Evolutionary conservation across 1,140 invertebrate species (phyloP), one percentile per base, ranked within the genome.

Genomic region (Bombus fervidus): DNA sequence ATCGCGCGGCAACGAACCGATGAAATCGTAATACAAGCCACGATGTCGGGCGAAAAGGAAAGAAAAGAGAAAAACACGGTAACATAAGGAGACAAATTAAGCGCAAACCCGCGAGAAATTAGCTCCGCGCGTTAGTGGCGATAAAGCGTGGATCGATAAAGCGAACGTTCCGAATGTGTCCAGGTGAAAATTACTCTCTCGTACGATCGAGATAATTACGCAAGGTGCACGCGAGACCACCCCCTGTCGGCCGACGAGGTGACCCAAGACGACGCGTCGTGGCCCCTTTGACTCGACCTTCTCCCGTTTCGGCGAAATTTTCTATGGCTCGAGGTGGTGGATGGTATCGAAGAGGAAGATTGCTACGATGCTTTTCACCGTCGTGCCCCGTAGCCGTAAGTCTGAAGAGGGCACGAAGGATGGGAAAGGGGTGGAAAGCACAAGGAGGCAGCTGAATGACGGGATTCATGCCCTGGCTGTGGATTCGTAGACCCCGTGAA

Each of bases 401-500:
- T 93, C 92, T 73, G 68, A 68, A 57, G 62, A 81, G 83, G 64
- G 64, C 53, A 84, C 25, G 80, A 71, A 62, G 84, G 71, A 76
- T 85, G 78, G 72, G 77, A 66, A 81, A 76, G 80, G 57, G 80
- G 28, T 69, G 34, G 53, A 9, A 31, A 66, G 47, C 47, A 53
- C 18, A 53, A 53, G 47, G 47, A 53, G 47, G 89, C 86, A 81
- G 77, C 91, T 93, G 93, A 94, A 94, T 94, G 94, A 94, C 93
- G 91, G 92, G 92, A 93, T 92, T 93, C 93, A 91, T 91, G 92
- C 87, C 86, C 91, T 64, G 81, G 83, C 66, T 83, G 76, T 88
- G 86, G 91, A 86, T 86, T 87, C 90, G 83, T 83, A 86, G 88
- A 89, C 71, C 74, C 87, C 88, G 92, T 95, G 94, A 95, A 95